Base-by-base conservation (phyloP, 1,140 invertebrate genomes). In the Monomorium pharaonis region DNA sequence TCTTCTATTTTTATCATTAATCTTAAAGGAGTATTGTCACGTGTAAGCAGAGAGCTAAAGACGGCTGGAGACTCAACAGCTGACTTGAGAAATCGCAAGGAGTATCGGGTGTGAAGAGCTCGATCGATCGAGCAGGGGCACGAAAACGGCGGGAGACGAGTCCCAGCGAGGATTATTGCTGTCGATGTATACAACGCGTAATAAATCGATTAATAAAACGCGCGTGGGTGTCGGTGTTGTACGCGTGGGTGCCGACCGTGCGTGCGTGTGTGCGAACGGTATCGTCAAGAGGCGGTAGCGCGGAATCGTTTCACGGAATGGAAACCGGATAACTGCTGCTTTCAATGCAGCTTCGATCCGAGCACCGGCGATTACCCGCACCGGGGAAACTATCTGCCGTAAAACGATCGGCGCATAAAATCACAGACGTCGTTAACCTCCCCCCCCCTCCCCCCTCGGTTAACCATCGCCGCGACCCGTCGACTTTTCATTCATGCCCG, bases 401-500 rank as follows among this genome's bases (percentile, higher is more conserved):
- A 58, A 80, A 81, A 72, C 51, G 51, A 72, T 14, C 51, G 51
- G 51, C 24, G 51, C 18, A 72, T 83, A 81, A 81, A 81, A 56
- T 72, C 37, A n/a, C 78, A 58, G 49, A 72, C 78, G 33, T 51
- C 27, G 65, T 83, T 72, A 83, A 81, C 24, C 37, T 44, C 51
- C 33, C n/a, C n/a, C n/a, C n/a, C n/a, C n/a, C n/a, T n/a, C n/a
- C n/a, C n/a, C n/a, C n/a, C n/a, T 33, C 30, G 63, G 37, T 83
- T 74, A 72, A 83, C 27, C 37, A 21, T 60, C 37, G 78, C 24
- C 65, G 78, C 78, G 78, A 83, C 78, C 78, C 27, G 78, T 14
- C 67, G 78, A 83, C 78, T 83, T 83, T 83, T 72, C 67, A 83
- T 83, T 83, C 78, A 83, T 83, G 54, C 37, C 49, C 77, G 21